Base-by-base conservation (phyloP, 1,140 invertebrate species). In the Lucilia sericata region DNA sequence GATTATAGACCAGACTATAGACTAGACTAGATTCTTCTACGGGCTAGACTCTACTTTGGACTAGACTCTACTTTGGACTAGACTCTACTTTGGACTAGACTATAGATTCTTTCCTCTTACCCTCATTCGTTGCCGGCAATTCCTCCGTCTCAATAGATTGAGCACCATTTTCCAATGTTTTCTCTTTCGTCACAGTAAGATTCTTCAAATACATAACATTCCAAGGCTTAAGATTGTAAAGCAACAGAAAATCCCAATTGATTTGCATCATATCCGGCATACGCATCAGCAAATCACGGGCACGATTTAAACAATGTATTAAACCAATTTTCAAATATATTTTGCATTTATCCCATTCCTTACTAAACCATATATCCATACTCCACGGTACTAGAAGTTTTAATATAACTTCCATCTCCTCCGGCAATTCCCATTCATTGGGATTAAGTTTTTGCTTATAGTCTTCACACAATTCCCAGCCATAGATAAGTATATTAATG, bases 321-420 rank as follows among this genome's bases (percentile, higher is more conserved):
- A 90, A 51, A 70, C 86, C 86, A 25, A 83, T 81, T 42, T 85
- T 87, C 0, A 86, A 85, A 9, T 83, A 86, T 1, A 85, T 74
- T 3, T 86, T 86, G 78, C 89, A 87, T 13, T 78, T 83, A 0
- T 74, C 85, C 89, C 89, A 90, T 74, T 90, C 89, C 65, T 88
- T 87, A 51, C 89, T 88, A 19, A 90, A 89, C 86, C 84, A 87
- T 70, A 90, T 21, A 21, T 87, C 87, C 80, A 90, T 65, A 8
- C 89, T 86, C 76, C 89, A 87, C 17, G 89, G 87, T 1, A 86
- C 84, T 51, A 90, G 80, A 34, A 88, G 84, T 25, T 84, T 86
- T n/a, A 86, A 82, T 2, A 89, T 85, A 17, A 86, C 85, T 2
- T 74, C 42, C 17, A 90, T 42, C 12, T 87, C 86, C 2, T 86